Conservation (phyloP, 2,113 vertebrate species). For the Gallinago paraguaiae region DNA sequence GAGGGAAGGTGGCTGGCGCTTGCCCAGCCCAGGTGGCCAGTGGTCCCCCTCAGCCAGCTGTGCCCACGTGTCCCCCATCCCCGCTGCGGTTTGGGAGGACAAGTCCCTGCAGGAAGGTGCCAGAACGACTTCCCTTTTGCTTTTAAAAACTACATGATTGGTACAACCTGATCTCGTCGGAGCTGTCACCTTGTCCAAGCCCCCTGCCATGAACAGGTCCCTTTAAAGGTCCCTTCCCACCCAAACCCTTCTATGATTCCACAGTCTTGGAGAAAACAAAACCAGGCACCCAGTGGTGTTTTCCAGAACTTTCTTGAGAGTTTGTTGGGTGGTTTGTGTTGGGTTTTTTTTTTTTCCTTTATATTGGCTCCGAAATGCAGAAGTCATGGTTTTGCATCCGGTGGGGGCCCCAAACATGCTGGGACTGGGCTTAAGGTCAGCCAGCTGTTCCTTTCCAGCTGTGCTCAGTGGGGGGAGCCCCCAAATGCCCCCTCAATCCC, state of each 20-base stretch:
- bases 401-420: rapidly evolving
- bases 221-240: neutral
- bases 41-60: neutral
- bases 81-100: neutral
- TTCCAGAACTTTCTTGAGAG: neutral
- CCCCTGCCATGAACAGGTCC: neutral
- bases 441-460: neutral
- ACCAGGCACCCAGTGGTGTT: neutral
- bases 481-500: neutral
- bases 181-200: neutral
- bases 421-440: neutral
- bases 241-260: neutral
- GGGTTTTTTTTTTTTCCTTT: no score
- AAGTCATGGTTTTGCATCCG: neutral
- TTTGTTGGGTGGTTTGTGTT: no score
- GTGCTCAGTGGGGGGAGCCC: rapidly evolving
- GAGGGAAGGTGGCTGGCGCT: neutral
- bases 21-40: neutral
- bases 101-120: neutral
- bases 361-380: neutral
- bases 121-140: neutral
- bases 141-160: neutral
- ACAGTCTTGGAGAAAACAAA: neutral
- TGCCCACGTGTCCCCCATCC: neutral
- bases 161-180: neutral